These are phyloP conservation scores for Sceliomorpha sp. DNA, from an alignment of 2,888 invertebrate species.

Conservation along the genomic window DNA sequence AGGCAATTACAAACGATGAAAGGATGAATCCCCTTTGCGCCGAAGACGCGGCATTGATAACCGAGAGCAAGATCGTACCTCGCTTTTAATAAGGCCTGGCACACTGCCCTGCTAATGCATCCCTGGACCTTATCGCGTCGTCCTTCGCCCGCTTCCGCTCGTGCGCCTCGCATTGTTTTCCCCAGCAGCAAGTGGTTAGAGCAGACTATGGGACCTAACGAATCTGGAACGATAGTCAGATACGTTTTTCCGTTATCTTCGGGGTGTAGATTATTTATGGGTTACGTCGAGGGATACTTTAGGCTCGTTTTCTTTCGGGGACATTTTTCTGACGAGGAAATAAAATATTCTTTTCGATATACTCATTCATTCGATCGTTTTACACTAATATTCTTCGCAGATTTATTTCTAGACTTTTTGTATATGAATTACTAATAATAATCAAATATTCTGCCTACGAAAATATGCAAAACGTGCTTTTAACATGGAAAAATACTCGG, in stretches of 20 bases:
- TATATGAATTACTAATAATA: background rate
- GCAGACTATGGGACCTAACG: constrained; percentile 33
- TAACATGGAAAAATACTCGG: background rate
- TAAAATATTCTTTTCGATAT: too few species aligned
- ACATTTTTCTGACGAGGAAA: too few species aligned
- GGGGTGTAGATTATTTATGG: too few species aligned
- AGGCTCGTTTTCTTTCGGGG: too few species aligned
- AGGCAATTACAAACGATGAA: constrained; percentile 38
- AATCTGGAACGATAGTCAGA: constrained; percentile 37
- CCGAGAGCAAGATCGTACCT: constrained; percentile 54
- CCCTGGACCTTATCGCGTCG: constrained; percentile 58
- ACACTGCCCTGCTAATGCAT: constrained; percentile 76
- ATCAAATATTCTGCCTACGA: background rate
- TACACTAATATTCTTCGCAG: too few species aligned
- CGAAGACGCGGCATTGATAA: constrained; percentile 34
- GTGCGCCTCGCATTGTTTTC: constrained; percentile 42
- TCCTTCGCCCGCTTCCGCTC: too few species aligned
- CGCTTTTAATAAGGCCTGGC: constrained; percentile 77
- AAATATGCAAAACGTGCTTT: background rate
- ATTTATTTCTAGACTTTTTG: too few species aligned
- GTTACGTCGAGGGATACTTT: too few species aligned
- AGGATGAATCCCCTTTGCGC: constrained; percentile 11
- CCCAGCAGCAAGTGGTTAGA: constrained; percentile 49
- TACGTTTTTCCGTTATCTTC: too few species aligned
- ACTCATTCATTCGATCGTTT: too few species aligned